A percentile compares a stretch with the other conserved stretches of the same genome.
Conservation (phyloP, 2,888 invertebrate species). For the Euplexia lucipara region DNA sequence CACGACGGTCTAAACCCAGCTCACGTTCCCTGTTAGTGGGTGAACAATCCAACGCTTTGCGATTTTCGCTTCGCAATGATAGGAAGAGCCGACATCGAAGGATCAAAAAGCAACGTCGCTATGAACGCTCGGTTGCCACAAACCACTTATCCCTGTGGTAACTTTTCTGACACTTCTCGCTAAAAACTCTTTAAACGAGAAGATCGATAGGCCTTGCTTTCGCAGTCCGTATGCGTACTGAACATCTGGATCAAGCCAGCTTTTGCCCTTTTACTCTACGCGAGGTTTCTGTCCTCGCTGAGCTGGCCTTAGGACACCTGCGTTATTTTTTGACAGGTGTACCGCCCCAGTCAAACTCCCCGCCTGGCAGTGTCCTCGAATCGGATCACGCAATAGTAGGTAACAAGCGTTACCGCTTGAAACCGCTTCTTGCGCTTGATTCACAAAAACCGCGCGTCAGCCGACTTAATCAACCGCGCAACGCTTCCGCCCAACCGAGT, state of each 20-base stretch:
- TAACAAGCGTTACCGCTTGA: slow-evolving; percentile 70
- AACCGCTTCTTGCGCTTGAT: slow-evolving; percentile 86
- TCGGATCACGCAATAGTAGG: slow-evolving; percentile 86
- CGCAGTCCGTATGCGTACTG: slow-evolving; percentile 92
- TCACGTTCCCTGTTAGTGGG: slow-evolving; percentile 93
- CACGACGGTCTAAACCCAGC: slow-evolving; percentile 93
- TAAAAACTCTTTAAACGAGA: slow-evolving; percentile 90
- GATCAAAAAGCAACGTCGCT: slow-evolving; percentile 93
- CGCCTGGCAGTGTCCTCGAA: slow-evolving; percentile 91
- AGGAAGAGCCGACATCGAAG: slow-evolving; percentile 94
- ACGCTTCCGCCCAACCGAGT: slow-evolving; percentile 64
- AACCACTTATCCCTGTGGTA: slow-evolving; percentile 94
- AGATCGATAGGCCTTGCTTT: slow-evolving; percentile 93
- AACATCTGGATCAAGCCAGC: slow-evolving; percentile 93
- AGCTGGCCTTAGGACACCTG: slow-evolving; percentile 92
- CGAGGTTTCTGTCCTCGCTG: slow-evolving; percentile 93
- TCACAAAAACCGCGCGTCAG: slow-evolving; percentile 71
- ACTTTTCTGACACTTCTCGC: slow-evolving; percentile 94
- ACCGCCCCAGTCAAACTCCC: slow-evolving; percentile 93
- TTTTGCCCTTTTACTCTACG: slow-evolving; percentile 93
- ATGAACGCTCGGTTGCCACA: slow-evolving; percentile 92
- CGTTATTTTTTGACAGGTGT: slow-evolving; percentile 93
- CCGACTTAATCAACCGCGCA: slow-evolving; percentile 69
- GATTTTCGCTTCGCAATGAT: slow-evolving; percentile 94
- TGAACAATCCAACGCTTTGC: slow-evolving; percentile 94